Evolutionary conservation across 2,797 vertebrate genomes (phyloP), one percentile per base, ranked within the genome.

Genomic region (Cheirogaleus major): DNA sequence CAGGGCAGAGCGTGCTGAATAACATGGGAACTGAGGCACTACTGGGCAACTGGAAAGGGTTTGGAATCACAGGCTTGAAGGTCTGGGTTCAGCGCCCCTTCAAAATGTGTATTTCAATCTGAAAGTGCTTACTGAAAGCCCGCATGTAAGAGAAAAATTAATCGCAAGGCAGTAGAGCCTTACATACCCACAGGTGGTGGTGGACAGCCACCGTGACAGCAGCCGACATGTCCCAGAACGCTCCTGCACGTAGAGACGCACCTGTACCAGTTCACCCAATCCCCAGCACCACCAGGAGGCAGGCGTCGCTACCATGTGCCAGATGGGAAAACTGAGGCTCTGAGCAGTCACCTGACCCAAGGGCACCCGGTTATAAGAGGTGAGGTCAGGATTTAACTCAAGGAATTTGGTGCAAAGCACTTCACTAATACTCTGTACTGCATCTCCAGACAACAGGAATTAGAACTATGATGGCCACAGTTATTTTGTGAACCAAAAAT

Each of bases 401-500:
- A 87, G 61, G 5, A 73, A 65, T 73, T 79, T 69, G 48, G 30
- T 35, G 65, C 89, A 86, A 73, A 81, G 63, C 23, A 41, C 80
- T 86, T 87, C 69, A 57, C 61, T 61, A 84, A 65, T 38, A 61
- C 10, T 81, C 79, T 59, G 32, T 30, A 67, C 55, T 9, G 1
- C 38, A 63, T 57, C 41, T 52, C 84, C 86, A 80, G 63, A 93
- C 48, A 78, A 70, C 30, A 93, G 73, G 50, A 86, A 75, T 50
- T 81, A 75, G 6, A 67, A 69, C 48, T 61, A 25, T 4, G 12
- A 89, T 78, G 78, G 59, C 75, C 82, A 86, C 25, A 32, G 88
- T 63, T 81, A 59, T 48, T 95, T 32, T 57, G 41, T 69, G 50
- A 93, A 91, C 55, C 81, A 81, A 95, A 91, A 94, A 92, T 72